Conservation (phyloP, 2,888 invertebrate genomes). For the Drosophila kuntzei region DNA sequence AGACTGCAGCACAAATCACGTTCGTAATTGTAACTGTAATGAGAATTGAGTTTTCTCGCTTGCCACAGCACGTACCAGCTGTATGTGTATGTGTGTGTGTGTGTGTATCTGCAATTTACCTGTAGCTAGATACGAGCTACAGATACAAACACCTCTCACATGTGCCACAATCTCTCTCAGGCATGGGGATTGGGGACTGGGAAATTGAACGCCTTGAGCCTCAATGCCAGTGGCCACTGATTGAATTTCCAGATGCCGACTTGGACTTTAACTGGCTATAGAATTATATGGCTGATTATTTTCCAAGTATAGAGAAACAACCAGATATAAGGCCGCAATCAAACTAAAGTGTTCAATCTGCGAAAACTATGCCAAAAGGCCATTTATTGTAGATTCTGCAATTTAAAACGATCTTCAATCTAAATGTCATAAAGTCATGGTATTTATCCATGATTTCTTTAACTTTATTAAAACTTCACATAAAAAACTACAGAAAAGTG, state of each 20-base stretch:
- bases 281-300: conserved; percentile 25
- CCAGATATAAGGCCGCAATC: conserved; percentile 13
- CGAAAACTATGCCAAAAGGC: conserved; percentile 32
- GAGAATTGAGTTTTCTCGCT: conserved; percentile 51
- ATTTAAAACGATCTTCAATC: conserved; percentile 16
- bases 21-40: conserved; percentile 76
- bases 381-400: conserved; percentile 28
- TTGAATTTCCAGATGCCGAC: conserved; percentile 24
- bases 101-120: conserved; percentile 37
- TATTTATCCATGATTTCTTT: neutral
- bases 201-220: conserved; percentile 20
- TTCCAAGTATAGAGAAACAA: conserved; percentile 3
- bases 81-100: conserved; percentile 1
- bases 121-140: conserved; percentile 28
- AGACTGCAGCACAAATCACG: conserved; percentile 67
- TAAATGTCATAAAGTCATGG: conserved; percentile 6
- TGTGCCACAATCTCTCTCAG: conserved; percentile 36
- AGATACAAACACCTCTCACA: conserved; percentile 46
- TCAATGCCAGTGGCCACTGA: conserved; percentile 24
- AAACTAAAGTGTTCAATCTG: conserved; percentile 22
- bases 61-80: conserved; percentile 46
- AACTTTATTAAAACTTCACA: neutral
- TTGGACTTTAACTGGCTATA: conserved; percentile 21
- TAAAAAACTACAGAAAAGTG: neutral
- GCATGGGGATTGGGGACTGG: neutral